Base-by-base conservation (phyloP, 2,797 vertebrate genomes). In the Tadarida brasiliensis region DNA sequence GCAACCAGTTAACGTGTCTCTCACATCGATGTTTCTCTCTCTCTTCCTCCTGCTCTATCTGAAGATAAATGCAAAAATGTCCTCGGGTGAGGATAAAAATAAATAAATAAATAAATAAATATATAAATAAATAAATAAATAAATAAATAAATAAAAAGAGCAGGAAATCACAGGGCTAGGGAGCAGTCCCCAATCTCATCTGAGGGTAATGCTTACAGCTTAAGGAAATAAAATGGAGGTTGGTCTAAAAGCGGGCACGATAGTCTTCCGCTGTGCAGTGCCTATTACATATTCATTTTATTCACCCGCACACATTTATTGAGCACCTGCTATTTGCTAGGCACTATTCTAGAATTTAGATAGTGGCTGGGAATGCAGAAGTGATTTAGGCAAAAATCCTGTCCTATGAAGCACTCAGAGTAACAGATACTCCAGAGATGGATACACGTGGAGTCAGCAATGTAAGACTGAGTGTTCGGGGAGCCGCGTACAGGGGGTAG, bases 221-320 rank as follows among this genome's bases (percentile, higher is more conserved):
- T 86, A 83, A 92, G 57, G 73, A 89, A 94, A 83, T 76, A 30
- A 90, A 80, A 89, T 73, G 11, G 22, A 51, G 49, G 2, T 20
- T 77, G 51, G 44, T 17, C 76, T 82, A 24, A 68, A 51, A 71
- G 12, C 81, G 35, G 24, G 63, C 49, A 49, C 15, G 56, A 35
- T 56, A 51, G 47, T 63, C n/a, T 74, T 67, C 20, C 56, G 87
- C 67, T 49, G 9, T 24, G 12, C 56, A 61, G 51, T 67, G n/a
- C 47, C 30, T 44, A 82, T 67, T 63, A 80, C 33, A 70, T 33
- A 65, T 15, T 85, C n/a, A 68, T 56, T 92, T 78, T 70, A 59
- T n/a, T 89, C 35, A 71, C n/a, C 39, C 71, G n/a, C 39, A 39
- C 22, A 51, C n/a, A 28, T 67, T 67, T 81, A 47, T 35, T 35